Base-by-base conservation (phyloP, 2,888 invertebrate genomes). In the Chydorus sphaericus region DNA sequence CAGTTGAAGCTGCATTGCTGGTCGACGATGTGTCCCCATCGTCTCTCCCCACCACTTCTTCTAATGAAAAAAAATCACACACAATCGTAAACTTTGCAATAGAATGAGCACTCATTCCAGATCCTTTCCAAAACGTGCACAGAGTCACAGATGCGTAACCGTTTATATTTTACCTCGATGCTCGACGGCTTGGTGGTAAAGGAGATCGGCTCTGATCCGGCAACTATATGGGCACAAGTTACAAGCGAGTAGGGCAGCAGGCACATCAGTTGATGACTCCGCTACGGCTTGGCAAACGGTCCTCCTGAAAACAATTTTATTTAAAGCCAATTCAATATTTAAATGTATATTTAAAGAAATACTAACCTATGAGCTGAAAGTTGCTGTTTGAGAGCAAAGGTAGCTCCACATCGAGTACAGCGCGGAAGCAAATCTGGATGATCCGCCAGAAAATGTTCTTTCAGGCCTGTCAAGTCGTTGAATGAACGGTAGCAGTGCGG, bases 141-240 rank as follows among this genome's bases (percentile, higher is more conserved):
- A n/a, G n/a, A n/a, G n/a, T n/a, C n/a, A n/a, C n/a, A n/a, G n/a
- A n/a, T n/a, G n/a, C 44, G 11, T 44, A 44, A 23, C 26, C 7
- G 23, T 14, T 39, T 14, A 8, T 30, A 33, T n/a, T 36, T 23
- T 28, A 36, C 49, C 29, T 6, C 23, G 49, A 31, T 55, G 55
- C 33, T 55, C 49, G 36, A 55, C 36, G 2, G 81, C 76, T 60
- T 81, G 77, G 68, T 87, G 87, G 65, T 80, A 85, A 57, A 84
- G 71, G 55, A 82, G 75, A 65, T 86, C 86, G 0, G 85, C 78
- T 59, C 80, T 75, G 0, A 81, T 81, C 54, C 77, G 73, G 0
- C 81, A 78, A 5, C 73, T 73, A 67, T 76, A 83, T 8, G 73
- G 70, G 62, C 82, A 83, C 16, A 31, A 33, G 36, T 36, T 37